Evolutionary conservation across 1,140 invertebrate genomes (phyloP).

Genomic region (Drosophila nebulosa): DNA sequence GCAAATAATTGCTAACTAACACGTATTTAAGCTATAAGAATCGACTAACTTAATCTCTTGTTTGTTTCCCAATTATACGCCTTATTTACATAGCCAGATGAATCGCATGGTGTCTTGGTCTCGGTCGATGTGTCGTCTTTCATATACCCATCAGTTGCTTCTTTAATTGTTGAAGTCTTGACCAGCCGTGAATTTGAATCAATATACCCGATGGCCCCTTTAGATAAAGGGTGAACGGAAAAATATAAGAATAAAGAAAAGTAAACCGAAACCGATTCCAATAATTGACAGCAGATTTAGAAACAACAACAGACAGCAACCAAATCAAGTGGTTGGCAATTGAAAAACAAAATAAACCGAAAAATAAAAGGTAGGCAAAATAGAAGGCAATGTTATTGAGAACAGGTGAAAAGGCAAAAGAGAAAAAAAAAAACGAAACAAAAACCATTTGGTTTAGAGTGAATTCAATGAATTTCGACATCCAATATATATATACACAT

Average conservation of each 20-base stretch:
- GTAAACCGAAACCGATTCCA: not conserved
- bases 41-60: too few species aligned
- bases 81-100: too few species aligned
- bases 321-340: slow-evolving; percentile 44
- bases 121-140: too few species aligned
- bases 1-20: too few species aligned
- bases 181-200: too few species aligned
- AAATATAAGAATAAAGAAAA: slow-evolving; percentile 16
- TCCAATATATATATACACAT: not conserved
- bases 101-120: too few species aligned
- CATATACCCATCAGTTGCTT: too few species aligned
- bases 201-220: too few species aligned
- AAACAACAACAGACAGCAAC: slow-evolving; percentile 17
- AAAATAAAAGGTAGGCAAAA: slow-evolving; percentile 1
- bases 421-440: slow-evolving; percentile 22
- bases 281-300: slow-evolving; percentile 21
- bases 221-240: too few species aligned
- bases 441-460: slow-evolving; percentile 27
- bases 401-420: slow-evolving; percentile 12
- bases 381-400: not conserved
- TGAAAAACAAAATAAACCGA: slow-evolving; percentile 4
- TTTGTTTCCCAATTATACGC: too few species aligned
- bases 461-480: slow-evolving; percentile 40
- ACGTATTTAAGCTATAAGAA: too few species aligned
- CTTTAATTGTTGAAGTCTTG: not conserved